Conservation (phyloP, 92 coral and sea anemone species). For the Siderastrea radians region DNA sequence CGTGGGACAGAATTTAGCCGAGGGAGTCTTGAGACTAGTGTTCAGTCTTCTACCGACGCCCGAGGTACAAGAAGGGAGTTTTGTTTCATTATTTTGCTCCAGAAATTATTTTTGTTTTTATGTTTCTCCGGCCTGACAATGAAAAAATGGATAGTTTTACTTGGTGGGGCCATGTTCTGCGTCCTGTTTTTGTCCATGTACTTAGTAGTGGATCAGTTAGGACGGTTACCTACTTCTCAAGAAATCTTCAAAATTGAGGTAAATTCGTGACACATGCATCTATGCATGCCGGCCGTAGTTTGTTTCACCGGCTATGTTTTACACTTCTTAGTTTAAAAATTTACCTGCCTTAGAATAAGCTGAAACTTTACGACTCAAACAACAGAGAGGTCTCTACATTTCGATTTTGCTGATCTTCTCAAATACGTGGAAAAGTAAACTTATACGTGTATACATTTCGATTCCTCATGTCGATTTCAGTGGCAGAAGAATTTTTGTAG, state of each 20-base stretch:
- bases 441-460: too few species aligned
- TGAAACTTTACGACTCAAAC: not conserved
- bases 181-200: constrained; percentile 95
- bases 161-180: constrained; percentile 98
- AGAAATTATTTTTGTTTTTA: constrained; percentile 13
- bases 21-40: constrained; percentile 32
- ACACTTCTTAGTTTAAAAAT: not conserved
- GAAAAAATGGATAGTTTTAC: constrained; percentile 97
- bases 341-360: not conserved
- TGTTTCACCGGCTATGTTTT: not conserved
- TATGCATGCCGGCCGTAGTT: too few species aligned
- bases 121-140: constrained; percentile 53
- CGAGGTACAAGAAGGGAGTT: not conserved
- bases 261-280: not conserved
- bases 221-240: constrained; percentile 86
- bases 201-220: constrained; percentile 96
- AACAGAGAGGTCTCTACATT: too few species aligned
- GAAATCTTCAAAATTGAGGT: constrained; percentile 91
- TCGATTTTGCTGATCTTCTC: too few species aligned
- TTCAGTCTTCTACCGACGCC: not conserved
- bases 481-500: too few species aligned
- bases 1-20: not conserved
- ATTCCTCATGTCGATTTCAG: too few species aligned
- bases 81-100: not conserved
- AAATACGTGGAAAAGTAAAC: not conserved